Evolutionary conservation across 2,797 vertebrate genomes (phyloP).

Genomic region (Fringilla coelebs): DNA sequence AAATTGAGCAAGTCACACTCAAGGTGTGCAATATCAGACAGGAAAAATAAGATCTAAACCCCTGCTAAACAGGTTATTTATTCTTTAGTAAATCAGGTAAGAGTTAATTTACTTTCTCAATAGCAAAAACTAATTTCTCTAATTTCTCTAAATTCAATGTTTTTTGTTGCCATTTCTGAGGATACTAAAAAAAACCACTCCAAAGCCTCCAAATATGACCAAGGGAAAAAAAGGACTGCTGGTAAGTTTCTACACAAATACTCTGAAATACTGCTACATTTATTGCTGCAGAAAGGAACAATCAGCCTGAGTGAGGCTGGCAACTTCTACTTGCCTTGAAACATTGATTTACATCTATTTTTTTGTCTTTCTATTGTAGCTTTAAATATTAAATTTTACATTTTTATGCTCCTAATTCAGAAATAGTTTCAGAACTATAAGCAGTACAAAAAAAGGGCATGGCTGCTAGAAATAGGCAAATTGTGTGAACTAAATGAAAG

Average conservation of each 20-base stretch:
- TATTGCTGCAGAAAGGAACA: not conserved
- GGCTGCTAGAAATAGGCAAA: not conserved
- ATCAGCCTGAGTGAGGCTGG: not conserved
- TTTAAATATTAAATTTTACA: not conserved
- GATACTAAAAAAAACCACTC: not conserved
- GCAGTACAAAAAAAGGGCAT: not conserved
- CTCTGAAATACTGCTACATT: not conserved
- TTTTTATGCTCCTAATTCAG: not conserved
- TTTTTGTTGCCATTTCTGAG: not conserved
- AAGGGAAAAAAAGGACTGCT: not conserved
- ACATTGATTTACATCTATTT: not conserved
- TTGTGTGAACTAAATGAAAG: not conserved
- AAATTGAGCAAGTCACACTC: not conserved
- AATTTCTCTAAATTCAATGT: not conserved
- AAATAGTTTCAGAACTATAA: not conserved
- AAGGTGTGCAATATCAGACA: not conserved
- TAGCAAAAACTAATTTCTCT: not conserved
- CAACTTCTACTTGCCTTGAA: not conserved
- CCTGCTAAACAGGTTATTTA: not conserved
- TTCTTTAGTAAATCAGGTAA: not conserved
- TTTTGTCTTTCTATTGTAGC: not conserved
- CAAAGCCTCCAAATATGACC: not conserved
- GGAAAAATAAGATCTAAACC: constrained; percentile 30
- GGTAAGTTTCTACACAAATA: not conserved
- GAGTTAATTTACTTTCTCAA: not conserved